Evolutionary conservation across 2,797 vertebrate genomes (phyloP).

Genomic region (Sebastes wilsoni): DNA sequence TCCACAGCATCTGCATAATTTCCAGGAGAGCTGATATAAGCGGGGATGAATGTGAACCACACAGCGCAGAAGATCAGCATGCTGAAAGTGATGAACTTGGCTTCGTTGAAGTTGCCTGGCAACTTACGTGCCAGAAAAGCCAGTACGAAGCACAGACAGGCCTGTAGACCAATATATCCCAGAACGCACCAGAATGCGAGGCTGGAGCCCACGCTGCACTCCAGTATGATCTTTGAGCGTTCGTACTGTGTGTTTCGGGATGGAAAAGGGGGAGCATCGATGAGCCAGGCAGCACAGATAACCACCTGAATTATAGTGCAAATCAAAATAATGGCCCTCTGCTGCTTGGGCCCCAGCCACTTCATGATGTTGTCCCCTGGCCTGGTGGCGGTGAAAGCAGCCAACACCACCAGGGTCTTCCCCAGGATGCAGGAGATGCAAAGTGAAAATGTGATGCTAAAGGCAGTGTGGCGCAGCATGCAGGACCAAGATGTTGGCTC

Average conservation of each 20-base stretch:
- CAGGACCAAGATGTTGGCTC: slow-evolving; percentile 82
- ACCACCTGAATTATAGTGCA: slow-evolving; percentile 77
- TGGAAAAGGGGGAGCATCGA: slow-evolving; percentile 71
- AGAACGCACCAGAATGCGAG: slow-evolving; percentile 81
- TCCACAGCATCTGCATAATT: slow-evolving; percentile 82
- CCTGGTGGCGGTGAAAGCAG: slow-evolving; percentile 79
- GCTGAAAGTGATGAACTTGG: slow-evolving; percentile 84
- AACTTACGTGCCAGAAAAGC: slow-evolving; percentile 81
- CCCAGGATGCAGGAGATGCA: slow-evolving; percentile 83
- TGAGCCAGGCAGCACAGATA: slow-evolving; percentile 78
- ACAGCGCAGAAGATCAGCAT: slow-evolving; percentile 84
- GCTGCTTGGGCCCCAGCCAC: slow-evolving; percentile 80
- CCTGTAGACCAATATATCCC: slow-evolving; percentile 80
- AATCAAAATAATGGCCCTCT: slow-evolving; percentile 77
- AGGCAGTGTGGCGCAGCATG: slow-evolving; percentile 81
- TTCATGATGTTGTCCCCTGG: slow-evolving; percentile 82
- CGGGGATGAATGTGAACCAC: slow-evolving; percentile 85
- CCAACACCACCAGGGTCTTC: slow-evolving; percentile 82
- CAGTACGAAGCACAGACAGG: slow-evolving; percentile 77
- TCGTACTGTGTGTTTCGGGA: slow-evolving; percentile 73
- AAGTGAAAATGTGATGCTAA: slow-evolving; percentile 83
- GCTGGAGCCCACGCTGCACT: slow-evolving; percentile 81
- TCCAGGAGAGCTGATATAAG: slow-evolving; percentile 82
- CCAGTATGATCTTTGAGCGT: slow-evolving; percentile 78
- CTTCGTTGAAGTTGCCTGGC: slow-evolving; percentile 82